These are phyloP conservation scores for Drosophila tsacasi DNA, from an alignment of 1,140 invertebrate genomes.

Conservation along the genomic window DNA sequence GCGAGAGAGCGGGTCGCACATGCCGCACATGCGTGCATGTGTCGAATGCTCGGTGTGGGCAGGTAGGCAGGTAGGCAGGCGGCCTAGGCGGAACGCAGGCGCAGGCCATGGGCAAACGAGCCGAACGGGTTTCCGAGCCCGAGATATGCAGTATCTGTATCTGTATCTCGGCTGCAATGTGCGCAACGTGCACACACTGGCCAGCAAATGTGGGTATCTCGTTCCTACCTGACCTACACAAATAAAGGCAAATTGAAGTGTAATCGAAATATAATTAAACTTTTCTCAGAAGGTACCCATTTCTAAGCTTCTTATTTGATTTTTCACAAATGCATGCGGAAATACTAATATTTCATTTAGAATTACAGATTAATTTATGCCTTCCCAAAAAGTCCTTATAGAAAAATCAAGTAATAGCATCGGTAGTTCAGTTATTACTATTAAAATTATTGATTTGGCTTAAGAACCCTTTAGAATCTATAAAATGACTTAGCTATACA, in stretches of 20 bases:
- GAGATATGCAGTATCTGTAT: constrained; percentile 54
- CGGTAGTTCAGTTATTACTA: background rate
- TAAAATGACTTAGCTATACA: background rate
- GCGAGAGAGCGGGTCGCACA: constrained; percentile 33
- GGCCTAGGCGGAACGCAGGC: constrained; percentile 25
- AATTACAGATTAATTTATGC: background rate
- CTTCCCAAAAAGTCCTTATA: background rate
- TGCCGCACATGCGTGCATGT: constrained; percentile 59
- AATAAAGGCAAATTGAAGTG: background rate
- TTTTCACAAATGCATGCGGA: background rate
- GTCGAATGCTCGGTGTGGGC: constrained; percentile 28
- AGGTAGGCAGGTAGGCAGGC: constrained; percentile 28
- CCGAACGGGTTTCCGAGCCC: constrained; percentile 65
- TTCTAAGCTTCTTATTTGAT: background rate
- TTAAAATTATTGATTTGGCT: background rate
- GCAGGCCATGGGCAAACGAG: constrained; percentile 67
- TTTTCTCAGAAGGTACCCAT: background rate
- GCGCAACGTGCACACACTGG: constrained; percentile 39
- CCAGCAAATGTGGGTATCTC: constrained; percentile 5
- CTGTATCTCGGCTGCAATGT: constrained; percentile 48
- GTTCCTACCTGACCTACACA: constrained; percentile 13
- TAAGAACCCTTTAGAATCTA: background rate
- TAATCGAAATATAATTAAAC: constrained; percentile 1
- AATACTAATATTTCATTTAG: background rate
- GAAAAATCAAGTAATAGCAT: background rate